Evolutionary conservation across 2,113 vertebrate species (phyloP).

Genomic region (Antennarius striatus): DNA sequence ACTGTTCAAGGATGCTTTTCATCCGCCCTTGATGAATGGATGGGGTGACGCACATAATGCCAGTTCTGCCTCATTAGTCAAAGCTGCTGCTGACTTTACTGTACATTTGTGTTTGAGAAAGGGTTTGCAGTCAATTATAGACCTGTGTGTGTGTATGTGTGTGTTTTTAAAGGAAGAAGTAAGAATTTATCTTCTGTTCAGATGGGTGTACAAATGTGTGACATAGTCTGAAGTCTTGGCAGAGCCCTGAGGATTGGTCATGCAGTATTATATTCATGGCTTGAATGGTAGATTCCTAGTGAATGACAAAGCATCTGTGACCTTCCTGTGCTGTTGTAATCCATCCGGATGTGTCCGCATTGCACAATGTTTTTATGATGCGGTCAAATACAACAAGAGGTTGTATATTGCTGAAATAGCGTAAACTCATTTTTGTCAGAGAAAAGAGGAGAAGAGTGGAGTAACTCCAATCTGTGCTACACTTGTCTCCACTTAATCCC

Average conservation of each 20-base stretch:
- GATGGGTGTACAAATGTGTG: too few species aligned
- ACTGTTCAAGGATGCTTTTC: conserved; percentile 30
- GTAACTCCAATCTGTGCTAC: neutral
- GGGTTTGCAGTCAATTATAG: conserved; percentile 18
- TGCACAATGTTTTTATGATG: too few species aligned
- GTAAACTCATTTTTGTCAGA: conserved; percentile 12
- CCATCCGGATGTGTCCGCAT: neutral
- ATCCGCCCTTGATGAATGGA: conserved; percentile 30
- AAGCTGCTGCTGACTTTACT: conserved; percentile 11
- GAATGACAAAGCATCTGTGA: conserved; percentile 10
- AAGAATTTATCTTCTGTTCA: conserved; percentile 17
- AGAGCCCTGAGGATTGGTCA: conserved; percentile 28
- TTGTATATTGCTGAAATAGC: conserved; percentile 6
- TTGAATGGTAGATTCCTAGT: neutral
- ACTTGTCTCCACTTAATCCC: conserved; percentile 28
- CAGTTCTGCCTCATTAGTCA: conserved; percentile 27
- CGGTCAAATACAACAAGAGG: too few species aligned
- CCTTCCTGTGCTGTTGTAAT: conserved; percentile 15
- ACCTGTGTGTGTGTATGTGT: neutral
- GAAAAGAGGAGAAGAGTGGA: neutral
- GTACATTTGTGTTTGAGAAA: neutral
- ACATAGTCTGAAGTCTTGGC: neutral
- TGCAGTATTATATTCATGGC: too few species aligned
- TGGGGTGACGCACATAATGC: conserved; percentile 32
- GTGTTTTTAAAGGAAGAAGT: conserved; percentile 29